Base-by-base conservation (phyloP, 30 jellyfish, hydroid and myxozoan species). In the Aurelia sp. region DNA sequence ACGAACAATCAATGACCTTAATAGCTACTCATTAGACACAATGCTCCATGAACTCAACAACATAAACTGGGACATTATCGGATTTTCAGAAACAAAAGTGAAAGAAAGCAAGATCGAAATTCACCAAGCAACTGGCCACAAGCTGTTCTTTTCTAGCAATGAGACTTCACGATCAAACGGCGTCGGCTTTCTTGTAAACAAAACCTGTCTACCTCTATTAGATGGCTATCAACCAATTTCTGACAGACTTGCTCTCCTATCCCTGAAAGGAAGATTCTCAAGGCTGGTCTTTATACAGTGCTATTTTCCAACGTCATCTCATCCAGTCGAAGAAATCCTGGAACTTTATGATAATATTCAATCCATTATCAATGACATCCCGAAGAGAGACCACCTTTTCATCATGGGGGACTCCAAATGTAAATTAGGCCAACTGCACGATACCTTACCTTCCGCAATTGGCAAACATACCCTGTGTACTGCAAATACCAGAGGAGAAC, bases 91-190 rank as follows among this genome's bases (percentile, higher is more conserved):
- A 76, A 51, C 87, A 57, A 59, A 55, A 50, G 64, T 66, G 4
- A 17, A 17, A 66, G 77, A 66, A 23, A 66, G n/a, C 77, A 66
- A 71, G 82, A 71, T 71, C 33, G 82, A 71, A 71, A 71, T 71
- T 1, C 82, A 71, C 66, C 27, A 71, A 71, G 27, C 82, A 71
- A 71, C 63, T 73, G 82, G 82, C 73, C 82, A 71, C 82, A 71
- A 50, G 27, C 82, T 71, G 82, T 50, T 50, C 82, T 71, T 71
- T 41, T 71, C 82, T 71, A 23, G 82, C 82, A 71, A 71, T 41
- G 82, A 71, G 73, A 71, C 65, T 71, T 71, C 82, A 41, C 82
- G 73, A 50, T 71, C 82, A 71, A 71, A 71, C 66, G 63, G 82
- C 82, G 82, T 71, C 27, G 82, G 82, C 82, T 71, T 71, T 41